phyloP scores from a whole-genome alignment of 2,113 vertebrate genomes.

The Scatophagus argus region DNA sequence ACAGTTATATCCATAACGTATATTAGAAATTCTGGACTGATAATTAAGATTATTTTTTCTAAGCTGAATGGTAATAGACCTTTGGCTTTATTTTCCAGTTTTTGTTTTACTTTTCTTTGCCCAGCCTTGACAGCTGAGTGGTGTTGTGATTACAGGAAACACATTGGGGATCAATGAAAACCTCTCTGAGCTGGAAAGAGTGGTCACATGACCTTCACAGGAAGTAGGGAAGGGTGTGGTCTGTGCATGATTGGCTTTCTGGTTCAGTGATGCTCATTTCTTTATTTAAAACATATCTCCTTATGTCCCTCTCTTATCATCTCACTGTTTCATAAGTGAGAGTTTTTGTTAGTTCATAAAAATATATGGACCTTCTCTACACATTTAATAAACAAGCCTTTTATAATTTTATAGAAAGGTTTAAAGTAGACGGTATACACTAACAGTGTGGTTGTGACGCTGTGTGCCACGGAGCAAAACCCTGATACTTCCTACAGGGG shows the following conservation, averaged over 20 bases:
- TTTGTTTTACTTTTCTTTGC: constrained; percentile 10
- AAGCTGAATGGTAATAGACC: neutral
- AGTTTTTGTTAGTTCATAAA: neutral
- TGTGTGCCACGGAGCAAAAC: neutral
- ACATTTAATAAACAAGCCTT: neutral
- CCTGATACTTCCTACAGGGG: neutral
- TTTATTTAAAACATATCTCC: neutral
- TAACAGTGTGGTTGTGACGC: neutral
- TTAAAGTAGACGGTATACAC: neutral
- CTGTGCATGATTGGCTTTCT: constrained; percentile 34
- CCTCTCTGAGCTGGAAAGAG: constrained; percentile 11
- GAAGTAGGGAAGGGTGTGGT: constrained; percentile 24
- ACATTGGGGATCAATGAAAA: constrained; percentile 62
- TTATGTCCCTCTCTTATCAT: neutral
- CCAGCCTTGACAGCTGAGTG: constrained; percentile 22
- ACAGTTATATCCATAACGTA: neutral
- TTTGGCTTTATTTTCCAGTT: neutral
- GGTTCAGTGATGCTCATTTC: neutral
- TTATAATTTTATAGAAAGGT: neutral
- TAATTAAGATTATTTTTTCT: neutral
- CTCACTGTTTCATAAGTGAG: neutral
- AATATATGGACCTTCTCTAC: neutral
- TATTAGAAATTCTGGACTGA: neutral
- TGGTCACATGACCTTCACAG: constrained; percentile 39
- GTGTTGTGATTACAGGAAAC: constrained; percentile 65